Percentiles rank a stretch among this genome's conserved stretches.
Conservation (phyloP, 1,140 invertebrate species). For the Scaptodrosophila lebanonensis region DNA sequence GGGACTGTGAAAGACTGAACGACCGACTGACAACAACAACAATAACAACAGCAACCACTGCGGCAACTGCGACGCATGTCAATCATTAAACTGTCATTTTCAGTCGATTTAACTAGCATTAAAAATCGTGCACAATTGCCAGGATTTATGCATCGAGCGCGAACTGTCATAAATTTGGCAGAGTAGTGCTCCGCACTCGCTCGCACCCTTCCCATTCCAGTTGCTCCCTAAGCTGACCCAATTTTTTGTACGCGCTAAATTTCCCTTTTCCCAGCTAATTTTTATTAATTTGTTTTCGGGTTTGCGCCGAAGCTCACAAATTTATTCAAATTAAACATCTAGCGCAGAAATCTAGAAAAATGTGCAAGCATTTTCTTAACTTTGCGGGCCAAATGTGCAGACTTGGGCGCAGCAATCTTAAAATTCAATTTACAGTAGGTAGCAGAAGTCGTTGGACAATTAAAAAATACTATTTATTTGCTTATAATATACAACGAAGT, state of each 20-base stretch:
- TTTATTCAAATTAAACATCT: slow-evolving; percentile 51
- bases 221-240: slow-evolving; percentile 52
- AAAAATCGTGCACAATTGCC: slow-evolving; percentile 72
- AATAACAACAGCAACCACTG: neutral
- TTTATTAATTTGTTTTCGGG: slow-evolving; percentile 61
- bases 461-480: no score
- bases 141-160: slow-evolving; percentile 67
- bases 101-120: slow-evolving; percentile 75
- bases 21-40: no score
- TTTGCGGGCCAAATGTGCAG: no score
- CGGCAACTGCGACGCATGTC: slow-evolving; percentile 55
- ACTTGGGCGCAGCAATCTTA: no score
- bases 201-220: neutral
- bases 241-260: slow-evolving; percentile 54
- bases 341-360: slow-evolving; percentile 2
- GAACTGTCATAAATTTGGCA: slow-evolving; percentile 68
- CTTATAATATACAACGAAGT: no score
- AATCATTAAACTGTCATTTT: slow-evolving; percentile 76
- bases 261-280: slow-evolving; percentile 60
- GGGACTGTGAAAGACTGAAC: neutral
- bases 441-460: no score
- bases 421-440: no score
- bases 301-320: slow-evolving; percentile 47
- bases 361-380: no score
- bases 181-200: slow-evolving; percentile 31